Evolutionary conservation across 2,888 invertebrate genomes (phyloP), one percentile per base, ranked within the genome.

Genomic region (Elaeidobius kamerunicus): DNA sequence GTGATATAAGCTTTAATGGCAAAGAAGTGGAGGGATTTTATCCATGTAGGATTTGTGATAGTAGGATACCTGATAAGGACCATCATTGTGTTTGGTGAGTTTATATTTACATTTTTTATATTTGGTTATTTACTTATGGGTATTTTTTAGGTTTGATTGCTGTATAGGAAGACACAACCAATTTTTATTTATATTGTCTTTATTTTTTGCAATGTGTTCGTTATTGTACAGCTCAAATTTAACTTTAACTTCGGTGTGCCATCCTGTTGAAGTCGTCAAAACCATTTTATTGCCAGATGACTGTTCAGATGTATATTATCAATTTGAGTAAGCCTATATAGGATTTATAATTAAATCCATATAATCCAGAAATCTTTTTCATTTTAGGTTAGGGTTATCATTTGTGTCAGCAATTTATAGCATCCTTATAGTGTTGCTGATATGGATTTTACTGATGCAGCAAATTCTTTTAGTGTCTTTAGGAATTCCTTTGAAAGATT

Each of bases 231-330:
- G 89, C 36, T 82, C 86, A 3, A 88, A 91, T 72, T 75, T 94
- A 43, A 86, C 89, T 1, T 73, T 93, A 60, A 92, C 91, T 1
- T 86, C 91, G n/a, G 82, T 93, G 1, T 91, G 93, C 66, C 89
- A 90, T 71, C 91, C 91, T 0, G 83, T 83, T 64, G 78, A 81
- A 63, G 73, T 85, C 32, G 78, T 81, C 63, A 82, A 80, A 42
- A 76, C 79, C 43, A 76, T 93, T 60, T 76, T 91, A 27, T 68
- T 92, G 61, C 92, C 92, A 1, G 85, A 88, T 66, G 87, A 91
- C 69, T 93, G 93, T 72, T 83, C 84, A 57, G 88, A 88, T 72
- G 88, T 89, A 1, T 93, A 91, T 70, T 82, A 81, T 69, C 84
- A 89, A 63, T 83, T 84, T 64, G 78, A 83, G 88, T 88, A 75